phyloP scores from a whole-genome alignment of 2,888 invertebrate species.

The Gymnoscelis rufifasciata region DNA sequence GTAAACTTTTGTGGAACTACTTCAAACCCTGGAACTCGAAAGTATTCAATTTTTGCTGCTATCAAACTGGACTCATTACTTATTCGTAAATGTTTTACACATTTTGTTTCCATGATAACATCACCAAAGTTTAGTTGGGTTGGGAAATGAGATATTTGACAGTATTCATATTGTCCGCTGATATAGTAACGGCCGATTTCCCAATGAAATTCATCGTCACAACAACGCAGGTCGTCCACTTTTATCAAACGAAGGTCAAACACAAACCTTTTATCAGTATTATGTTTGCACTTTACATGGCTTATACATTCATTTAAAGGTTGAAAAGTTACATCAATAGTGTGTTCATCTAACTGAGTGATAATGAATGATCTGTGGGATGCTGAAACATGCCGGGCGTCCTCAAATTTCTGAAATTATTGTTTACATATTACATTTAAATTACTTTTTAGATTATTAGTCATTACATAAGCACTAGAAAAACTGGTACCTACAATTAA shows the following conservation, averaged over 20 bases:
- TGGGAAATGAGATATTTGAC: constrained; percentile 68
- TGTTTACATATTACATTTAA: too few relatives aligned
- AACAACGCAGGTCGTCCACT: constrained; percentile 56
- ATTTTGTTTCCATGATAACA: constrained; percentile 53
- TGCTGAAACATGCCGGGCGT: constrained; percentile 64
- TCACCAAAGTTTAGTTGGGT: constrained; percentile 64
- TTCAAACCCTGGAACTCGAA: constrained; percentile 54
- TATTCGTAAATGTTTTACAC: constrained; percentile 56
- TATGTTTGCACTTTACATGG: constrained; percentile 46
- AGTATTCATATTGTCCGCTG: constrained; percentile 76
- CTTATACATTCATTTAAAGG: constrained; percentile 64
- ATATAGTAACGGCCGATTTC: constrained; percentile 76
- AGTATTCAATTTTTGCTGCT: constrained; percentile 58
- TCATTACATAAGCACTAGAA: too few relatives aligned
- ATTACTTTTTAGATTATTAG: too few relatives aligned
- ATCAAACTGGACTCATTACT: constrained; percentile 62
- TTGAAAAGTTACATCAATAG: constrained; percentile 52
- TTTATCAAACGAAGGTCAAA: constrained; percentile 62
- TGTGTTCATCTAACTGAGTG: constrained; percentile 37
- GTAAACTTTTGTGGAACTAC: constrained; percentile 56
- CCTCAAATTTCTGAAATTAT: constrained; percentile 58
- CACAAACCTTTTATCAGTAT: constrained; percentile 56
- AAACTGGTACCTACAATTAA: constrained; percentile 45
- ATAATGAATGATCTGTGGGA: constrained; percentile 63
- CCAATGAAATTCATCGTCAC: constrained; percentile 56